phyloP scores from a whole-genome alignment of 1,140 invertebrate species.

The Penaeus chinensis region DNA sequence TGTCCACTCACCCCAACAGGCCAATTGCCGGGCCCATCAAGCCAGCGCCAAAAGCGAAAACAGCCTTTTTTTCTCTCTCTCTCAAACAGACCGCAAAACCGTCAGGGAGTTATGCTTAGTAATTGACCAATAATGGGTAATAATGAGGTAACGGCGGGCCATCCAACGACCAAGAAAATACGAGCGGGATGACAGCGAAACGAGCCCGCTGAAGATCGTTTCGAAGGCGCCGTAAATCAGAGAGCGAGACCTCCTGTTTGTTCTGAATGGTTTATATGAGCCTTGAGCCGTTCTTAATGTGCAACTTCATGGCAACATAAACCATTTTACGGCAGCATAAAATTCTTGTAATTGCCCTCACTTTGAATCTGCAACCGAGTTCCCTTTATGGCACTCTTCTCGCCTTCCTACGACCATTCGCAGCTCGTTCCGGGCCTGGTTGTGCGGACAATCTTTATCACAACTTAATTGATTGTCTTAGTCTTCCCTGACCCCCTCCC shows the following conservation, averaged over 20 bases:
- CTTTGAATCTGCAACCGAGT: constrained; percentile 41
- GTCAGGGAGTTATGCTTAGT: constrained; percentile 22
- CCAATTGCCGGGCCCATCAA: constrained; percentile 37
- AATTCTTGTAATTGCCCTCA: constrained; percentile 59
- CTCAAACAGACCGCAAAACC: constrained; percentile 19
- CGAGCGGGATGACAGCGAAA: constrained; percentile 16
- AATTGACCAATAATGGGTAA: constrained; percentile 30
- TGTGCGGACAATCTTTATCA: constrained; percentile 26
- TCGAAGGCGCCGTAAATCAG: background rate
- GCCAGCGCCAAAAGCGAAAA: background rate
- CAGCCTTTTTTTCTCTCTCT: background rate
- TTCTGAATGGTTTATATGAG: constrained; percentile 52
- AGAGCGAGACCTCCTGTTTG: constrained; percentile 25
- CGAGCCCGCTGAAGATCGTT: background rate
- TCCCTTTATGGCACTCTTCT: constrained; percentile 35
- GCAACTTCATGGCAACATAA: constrained; percentile 57
- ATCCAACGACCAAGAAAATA: constrained; percentile 20
- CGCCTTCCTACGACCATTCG: constrained; percentile 17
- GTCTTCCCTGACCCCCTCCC: background rate
- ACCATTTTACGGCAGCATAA: constrained; percentile 60
- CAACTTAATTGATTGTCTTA: constrained; percentile 53
- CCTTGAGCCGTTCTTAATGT: constrained; percentile 51
- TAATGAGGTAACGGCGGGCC: constrained; percentile 32
- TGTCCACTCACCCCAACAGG: constrained; percentile 30
- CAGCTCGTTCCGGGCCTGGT: constrained; percentile 31